phyloP scores from a whole-genome alignment of 2,888 invertebrate species.

The Ormyrus nitidulus region DNA sequence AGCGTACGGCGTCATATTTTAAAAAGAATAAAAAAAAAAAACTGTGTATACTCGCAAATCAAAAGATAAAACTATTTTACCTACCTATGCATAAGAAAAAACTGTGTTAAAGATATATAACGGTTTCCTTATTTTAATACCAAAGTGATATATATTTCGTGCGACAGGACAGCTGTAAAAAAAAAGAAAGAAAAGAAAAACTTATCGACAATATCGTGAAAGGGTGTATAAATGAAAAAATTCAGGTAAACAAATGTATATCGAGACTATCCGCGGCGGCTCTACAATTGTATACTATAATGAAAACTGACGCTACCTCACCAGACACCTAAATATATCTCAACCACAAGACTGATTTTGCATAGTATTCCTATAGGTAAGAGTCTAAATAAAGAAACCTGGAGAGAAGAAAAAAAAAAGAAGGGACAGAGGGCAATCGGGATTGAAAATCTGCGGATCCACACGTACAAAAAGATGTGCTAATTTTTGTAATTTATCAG shows the following conservation, averaged over 20 bases:
- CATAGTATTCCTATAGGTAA: slow-evolving; percentile 74
- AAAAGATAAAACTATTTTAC: slow-evolving; percentile 47
- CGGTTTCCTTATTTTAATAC: not conserved
- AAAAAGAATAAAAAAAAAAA: not conserved
- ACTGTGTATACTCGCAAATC: slow-evolving; percentile 58
- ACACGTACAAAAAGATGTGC: slow-evolving; percentile 29
- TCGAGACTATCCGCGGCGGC: slow-evolving; percentile 60
- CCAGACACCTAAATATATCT: slow-evolving; percentile 73
- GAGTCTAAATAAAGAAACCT: slow-evolving; percentile 48
- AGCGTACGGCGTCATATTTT: slow-evolving; percentile 52
- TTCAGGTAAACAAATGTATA: not conserved
- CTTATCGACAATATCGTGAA: slow-evolving; percentile 42
- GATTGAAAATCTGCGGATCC: slow-evolving; percentile 11
- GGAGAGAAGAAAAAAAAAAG: slow-evolving; percentile 51
- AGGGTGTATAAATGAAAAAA: slow-evolving; percentile 2
- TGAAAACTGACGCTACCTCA: slow-evolving; percentile 74
- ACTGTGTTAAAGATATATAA: not conserved
- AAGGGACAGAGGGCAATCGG: slow-evolving; percentile 28
- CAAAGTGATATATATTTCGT: slow-evolving; percentile 22
- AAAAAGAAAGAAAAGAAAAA: not conserved
- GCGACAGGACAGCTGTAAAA: not conserved
- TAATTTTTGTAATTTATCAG: slow-evolving; percentile 37
- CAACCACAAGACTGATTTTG: slow-evolving; percentile 75
- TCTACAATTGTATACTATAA: slow-evolving; percentile 71
- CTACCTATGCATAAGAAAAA: slow-evolving; percentile 18